Percentiles rank a stretch among this genome's conserved stretches.
phyloP scores from a whole-genome alignment of 2,113 vertebrate species.

The Centropristis striata region DNA sequence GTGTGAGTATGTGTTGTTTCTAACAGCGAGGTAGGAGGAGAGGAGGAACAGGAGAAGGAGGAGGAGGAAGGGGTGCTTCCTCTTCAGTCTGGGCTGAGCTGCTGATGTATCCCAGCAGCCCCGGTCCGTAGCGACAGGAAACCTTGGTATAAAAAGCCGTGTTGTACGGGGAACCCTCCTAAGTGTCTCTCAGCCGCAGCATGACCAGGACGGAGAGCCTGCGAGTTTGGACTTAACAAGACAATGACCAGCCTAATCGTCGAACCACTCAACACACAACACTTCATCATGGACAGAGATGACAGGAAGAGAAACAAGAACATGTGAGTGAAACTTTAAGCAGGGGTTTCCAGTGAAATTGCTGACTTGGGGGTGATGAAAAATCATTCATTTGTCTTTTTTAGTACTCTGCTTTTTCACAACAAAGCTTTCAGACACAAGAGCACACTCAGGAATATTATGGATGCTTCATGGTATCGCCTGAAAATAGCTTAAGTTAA shows the following conservation, averaged over 20 bases:
- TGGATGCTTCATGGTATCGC: not conserved
- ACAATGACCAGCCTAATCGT: slow-evolving; percentile 86
- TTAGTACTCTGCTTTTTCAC: not conserved
- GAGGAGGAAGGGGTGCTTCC: slow-evolving; percentile 79
- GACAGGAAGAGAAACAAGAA: slow-evolving; percentile 84
- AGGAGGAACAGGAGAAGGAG: slow-evolving; percentile 59
- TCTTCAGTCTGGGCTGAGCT: slow-evolving; percentile 70
- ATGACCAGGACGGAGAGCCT: slow-evolving; percentile 80
- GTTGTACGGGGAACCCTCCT: slow-evolving; percentile 64
- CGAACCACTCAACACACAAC: slow-evolving; percentile 78
- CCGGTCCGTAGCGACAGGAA: slow-evolving; percentile 58
- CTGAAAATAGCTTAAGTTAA: slow-evolving; percentile 32
- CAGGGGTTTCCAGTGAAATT: not conserved
- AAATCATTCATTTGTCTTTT: not conserved
- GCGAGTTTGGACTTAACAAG: slow-evolving; percentile 74
- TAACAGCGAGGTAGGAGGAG: slow-evolving; percentile 64
- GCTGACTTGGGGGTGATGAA: not conserved
- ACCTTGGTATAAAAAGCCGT: slow-evolving; percentile 73
- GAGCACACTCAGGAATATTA: not conserved
- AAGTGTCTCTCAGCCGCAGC: slow-evolving; percentile 74
- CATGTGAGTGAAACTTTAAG: slow-evolving; percentile 80
- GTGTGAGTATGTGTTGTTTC: slow-evolving; percentile 65
- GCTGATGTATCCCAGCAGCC: slow-evolving; percentile 77
- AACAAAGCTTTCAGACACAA: not conserved
- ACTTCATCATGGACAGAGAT: slow-evolving; percentile 86